Evolutionary conservation across 2,797 vertebrate genomes (phyloP).

Genomic region (Chelmon rostratus): DNA sequence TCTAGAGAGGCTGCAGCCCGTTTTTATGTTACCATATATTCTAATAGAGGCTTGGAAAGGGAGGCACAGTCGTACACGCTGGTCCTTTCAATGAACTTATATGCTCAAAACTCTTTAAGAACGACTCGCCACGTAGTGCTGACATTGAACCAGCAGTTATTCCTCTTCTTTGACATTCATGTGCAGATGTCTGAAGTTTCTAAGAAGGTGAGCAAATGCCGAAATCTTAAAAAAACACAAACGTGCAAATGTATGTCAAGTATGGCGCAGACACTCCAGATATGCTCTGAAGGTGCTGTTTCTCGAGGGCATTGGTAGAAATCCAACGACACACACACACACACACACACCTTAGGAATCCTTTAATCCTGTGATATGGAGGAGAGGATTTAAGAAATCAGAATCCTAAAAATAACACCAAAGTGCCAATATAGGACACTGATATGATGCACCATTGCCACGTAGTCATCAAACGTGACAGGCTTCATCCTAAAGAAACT

Average conservation of each 20-base stretch:
- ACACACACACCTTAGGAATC: slow-evolving; percentile 59
- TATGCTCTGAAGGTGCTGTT: slow-evolving; percentile 40
- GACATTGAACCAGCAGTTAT: neutral
- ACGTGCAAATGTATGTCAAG: slow-evolving; percentile 48
- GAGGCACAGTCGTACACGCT: too few species aligned
- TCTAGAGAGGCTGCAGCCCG: too few species aligned
- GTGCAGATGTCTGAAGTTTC: slow-evolving; percentile 13
- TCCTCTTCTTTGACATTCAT: neutral
- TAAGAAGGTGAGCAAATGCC: slow-evolving; percentile 17
- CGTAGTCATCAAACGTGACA: slow-evolving; percentile 66
- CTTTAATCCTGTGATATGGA: slow-evolving; percentile 77
- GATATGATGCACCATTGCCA: slow-evolving; percentile 47
- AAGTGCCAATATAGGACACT: slow-evolving; percentile 59
- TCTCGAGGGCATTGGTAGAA: slow-evolving; percentile 57
- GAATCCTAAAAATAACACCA: slow-evolving; percentile 73
- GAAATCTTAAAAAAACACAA: slow-evolving; percentile 25
- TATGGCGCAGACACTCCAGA: slow-evolving; percentile 15
- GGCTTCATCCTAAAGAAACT: slow-evolving; percentile 53
- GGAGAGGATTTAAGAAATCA: slow-evolving; percentile 68
- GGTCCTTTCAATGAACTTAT: neutral
- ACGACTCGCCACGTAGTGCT: neutral
- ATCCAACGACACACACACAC: slow-evolving; percentile 51
- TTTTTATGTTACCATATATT: too few species aligned
- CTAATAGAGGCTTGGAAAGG: too few species aligned
- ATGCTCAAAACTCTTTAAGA: neutral